phyloP scores from a whole-genome alignment of 1,140 invertebrate species.

The Cherax quadricarinatus region DNA sequence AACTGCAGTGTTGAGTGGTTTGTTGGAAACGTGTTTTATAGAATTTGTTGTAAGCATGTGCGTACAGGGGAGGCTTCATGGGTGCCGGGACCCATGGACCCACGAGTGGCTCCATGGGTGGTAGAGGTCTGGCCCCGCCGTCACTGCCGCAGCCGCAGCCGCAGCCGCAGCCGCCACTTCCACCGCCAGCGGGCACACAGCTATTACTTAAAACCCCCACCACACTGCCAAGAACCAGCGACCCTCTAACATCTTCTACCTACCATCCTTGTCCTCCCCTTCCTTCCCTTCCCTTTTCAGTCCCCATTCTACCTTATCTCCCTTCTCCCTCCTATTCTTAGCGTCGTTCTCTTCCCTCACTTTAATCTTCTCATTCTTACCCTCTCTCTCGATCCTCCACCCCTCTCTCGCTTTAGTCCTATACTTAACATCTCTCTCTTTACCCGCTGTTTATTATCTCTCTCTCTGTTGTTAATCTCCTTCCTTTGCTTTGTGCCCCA shows the following conservation, averaged over 20 bases:
- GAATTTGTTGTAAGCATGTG: not conserved
- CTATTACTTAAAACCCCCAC: slow-evolving; percentile 52
- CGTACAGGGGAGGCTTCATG: not conserved
- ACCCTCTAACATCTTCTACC: not conserved
- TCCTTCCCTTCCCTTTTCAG: not conserved
- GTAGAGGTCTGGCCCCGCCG: not conserved
- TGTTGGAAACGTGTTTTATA: not conserved
- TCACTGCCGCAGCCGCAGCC: slow-evolving; percentile 8
- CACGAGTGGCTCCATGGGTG: not conserved
- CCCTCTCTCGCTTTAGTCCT: not conserved
- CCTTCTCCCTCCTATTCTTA: not conserved
- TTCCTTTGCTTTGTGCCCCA: not conserved
- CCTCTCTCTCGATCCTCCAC: too few relatives aligned
- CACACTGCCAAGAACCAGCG: slow-evolving; percentile 35
- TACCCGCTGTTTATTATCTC: not conserved
- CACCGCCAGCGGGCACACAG: slow-evolving; percentile 27
- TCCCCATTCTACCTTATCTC: not conserved
- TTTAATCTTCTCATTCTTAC: not conserved
- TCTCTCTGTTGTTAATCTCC: not conserved
- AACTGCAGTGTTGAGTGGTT: too few relatives aligned
- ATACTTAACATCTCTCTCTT: not conserved
- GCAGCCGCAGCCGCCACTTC: slow-evolving; percentile 34
- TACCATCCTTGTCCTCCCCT: not conserved
- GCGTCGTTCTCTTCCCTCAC: not conserved
- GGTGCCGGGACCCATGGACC: not conserved